Evolutionary conservation across 2,888 invertebrate genomes (phyloP), one percentile per base, ranked within the genome.

Genomic region (Drosophila tanythrix): DNA sequence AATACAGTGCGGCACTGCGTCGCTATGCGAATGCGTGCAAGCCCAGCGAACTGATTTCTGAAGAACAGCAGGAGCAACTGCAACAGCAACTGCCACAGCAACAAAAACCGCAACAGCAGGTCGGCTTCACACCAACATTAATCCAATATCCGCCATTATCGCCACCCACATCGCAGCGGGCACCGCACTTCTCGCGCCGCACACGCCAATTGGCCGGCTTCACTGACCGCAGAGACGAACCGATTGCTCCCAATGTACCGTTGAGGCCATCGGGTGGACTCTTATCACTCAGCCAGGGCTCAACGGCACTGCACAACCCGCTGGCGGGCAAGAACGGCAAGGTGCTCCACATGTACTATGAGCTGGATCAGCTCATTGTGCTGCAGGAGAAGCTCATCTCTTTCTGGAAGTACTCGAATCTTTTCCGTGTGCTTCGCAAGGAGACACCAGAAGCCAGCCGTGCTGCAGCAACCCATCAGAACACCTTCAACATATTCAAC

Each of bases 341-440:
- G 29, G 92, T 93, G 18, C 66, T 92, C 6, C 89, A 92, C 50
- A 89, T 92, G 35, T 93, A 88, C 63, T 92, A 90, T 57, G 92
- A 92, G 63, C 68, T 91, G 51, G 93, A 93, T 48, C 84, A 92
- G 58, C 84, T 93, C 0, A 91, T 93, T 51, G 90, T 92, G 10
- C 78, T 93, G 43, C 93, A 93, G 66, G 92, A 93, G 58, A 77
- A 71, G 25, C 60, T 84, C 48, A 74, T 93, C 3, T 91, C 90
- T 25, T 93, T 92, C 70, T 93, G 93, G 93, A 93, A 93, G 69
- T 92, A 86, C 65, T 90, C 90, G 3, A 92, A 91, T 64, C 60
- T 93, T 1, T 82, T 92, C 13, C 88, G 89, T 65, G 83, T 92
- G 7, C 67, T 93, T 15, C 85, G 83, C 15, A 73, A 57, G 31